Base-by-base conservation (phyloP, 1,140 invertebrate species). In the Caenorhabditis tropicalis region DNA sequence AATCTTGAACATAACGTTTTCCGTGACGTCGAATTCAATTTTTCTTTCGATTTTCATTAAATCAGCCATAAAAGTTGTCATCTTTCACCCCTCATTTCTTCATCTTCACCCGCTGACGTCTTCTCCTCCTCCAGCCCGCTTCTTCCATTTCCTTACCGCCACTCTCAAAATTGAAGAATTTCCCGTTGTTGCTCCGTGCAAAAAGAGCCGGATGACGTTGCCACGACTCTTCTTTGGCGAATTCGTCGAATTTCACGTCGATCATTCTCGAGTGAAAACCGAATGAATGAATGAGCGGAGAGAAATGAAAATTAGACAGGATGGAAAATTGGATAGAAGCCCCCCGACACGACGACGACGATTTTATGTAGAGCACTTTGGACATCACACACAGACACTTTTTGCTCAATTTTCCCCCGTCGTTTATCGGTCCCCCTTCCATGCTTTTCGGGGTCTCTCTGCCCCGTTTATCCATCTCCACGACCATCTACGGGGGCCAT, bases 291-390 rank as follows among this genome's bases (percentile, higher is more conserved):
- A n/a, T n/a, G 53, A 24, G 21, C 4, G 53, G 10, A 9, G 12
- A 31, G 7, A 15, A 65, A 33, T 3, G 36, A 36, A 74, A 74
- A 74, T 74, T 74, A 74, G 65, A 74, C 27, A 74, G 33, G 65
- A 24, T 33, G 65, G 27, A 3, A 19, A n/a, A n/a, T n/a, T n/a
- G n/a, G n/a, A n/a, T n/a, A n/a, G n/a, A n/a, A n/a, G n/a, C n/a
- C n/a, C n/a, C n/a, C n/a, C n/a, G n/a, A n/a, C n/a, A n/a, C n/a
- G n/a, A n/a, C n/a, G n/a, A n/a, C 12, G 29, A 65, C 58, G 58
- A 74, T 74, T 74, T 74, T 74, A 74, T 74, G 53, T 74, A 74
- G 49, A 51, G 65, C 65, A 74, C 58, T 65, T 65, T n/a, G 65
- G 31, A 29, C 36, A 39, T 19, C 36, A 43, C 33, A 56, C 5